These are phyloP conservation scores for Rhopilema esculentum DNA, from an alignment of 30 jellyfish, hydroid and myxozoan genomes.

Conservation along the genomic window DNA sequence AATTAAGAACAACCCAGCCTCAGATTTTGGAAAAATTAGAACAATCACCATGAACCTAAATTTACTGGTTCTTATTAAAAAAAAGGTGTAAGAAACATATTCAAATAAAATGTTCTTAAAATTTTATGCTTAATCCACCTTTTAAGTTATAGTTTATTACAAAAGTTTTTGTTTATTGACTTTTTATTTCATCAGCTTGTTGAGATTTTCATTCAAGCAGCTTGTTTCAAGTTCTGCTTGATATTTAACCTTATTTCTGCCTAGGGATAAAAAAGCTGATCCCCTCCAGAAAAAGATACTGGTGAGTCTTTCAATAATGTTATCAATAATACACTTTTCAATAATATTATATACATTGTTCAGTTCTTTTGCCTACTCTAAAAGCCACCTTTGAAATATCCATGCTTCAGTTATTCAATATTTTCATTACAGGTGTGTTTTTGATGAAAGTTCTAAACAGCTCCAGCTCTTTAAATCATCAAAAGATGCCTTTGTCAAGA, in stretches of 20 bases:
- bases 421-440: slow-evolving; percentile 50
- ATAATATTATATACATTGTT: neutral
- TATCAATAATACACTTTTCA: neutral
- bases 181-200: neutral
- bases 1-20: too few relatives aligned
- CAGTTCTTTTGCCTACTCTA: neutral
- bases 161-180: neutral
- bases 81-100: too few relatives aligned
- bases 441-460: slow-evolving; percentile 42
- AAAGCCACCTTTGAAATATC: neutral
- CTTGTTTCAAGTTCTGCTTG: neutral
- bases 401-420: neutral
- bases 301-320: slow-evolving; percentile 25
- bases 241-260: neutral
- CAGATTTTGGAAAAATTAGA: too few relatives aligned
- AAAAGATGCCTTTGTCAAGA: slow-evolving; percentile 58
- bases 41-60: too few relatives aligned
- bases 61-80: too few relatives aligned
- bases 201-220: neutral
- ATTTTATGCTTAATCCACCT: too few relatives aligned
- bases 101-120: too few relatives aligned
- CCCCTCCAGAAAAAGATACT: slow-evolving; percentile 31
- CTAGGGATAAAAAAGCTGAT: slow-evolving; percentile 33
- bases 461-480: slow-evolving; percentile 60
- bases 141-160: too few relatives aligned